phyloP scores from a whole-genome alignment of 2,888 invertebrate genomes.

The Apoderus coryli region DNA sequence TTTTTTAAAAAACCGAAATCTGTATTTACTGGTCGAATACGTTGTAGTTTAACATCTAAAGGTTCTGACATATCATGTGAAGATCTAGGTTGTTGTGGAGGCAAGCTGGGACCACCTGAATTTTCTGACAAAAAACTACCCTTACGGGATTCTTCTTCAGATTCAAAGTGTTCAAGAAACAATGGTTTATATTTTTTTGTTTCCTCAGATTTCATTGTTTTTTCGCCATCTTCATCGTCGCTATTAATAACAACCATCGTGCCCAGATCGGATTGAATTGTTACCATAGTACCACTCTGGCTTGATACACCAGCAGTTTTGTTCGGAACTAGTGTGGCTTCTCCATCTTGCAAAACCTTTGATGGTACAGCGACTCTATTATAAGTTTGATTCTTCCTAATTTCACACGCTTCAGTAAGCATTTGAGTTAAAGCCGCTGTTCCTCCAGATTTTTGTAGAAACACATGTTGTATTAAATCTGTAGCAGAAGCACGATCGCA shows the following conservation, averaged over 20 bases:
- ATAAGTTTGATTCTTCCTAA: conserved; percentile 68
- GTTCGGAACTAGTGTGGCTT: conserved; percentile 51
- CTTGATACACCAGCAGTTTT: conserved; percentile 34
- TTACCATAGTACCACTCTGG: conserved; percentile 40
- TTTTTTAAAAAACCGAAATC: conserved; percentile 22
- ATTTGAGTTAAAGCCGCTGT: conserved; percentile 75
- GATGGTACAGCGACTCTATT: conserved; percentile 41
- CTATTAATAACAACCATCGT: conserved; percentile 89
- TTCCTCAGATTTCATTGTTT: conserved; percentile 76
- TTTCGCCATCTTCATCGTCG: conserved; percentile 64
- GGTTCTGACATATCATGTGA: conserved; percentile 13
- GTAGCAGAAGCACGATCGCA: conserved; percentile 89
- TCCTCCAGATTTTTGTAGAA: conserved; percentile 60
- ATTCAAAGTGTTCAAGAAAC: conserved; percentile 90
- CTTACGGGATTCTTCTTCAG: conserved; percentile 16
- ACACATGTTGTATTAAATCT: conserved; percentile 76
- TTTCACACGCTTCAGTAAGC: conserved; percentile 89
- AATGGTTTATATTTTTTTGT: conserved; percentile 80
- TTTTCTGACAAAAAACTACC: conserved; percentile 3
- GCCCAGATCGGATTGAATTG: conserved; percentile 70
- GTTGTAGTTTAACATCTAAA: conserved; percentile 19
- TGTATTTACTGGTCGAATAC: conserved; percentile 20
- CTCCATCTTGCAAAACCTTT: conserved; percentile 28
- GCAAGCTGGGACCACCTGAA: conserved; percentile 4
- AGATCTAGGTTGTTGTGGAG: conserved; percentile 1